Evolutionary conservation across 2,113 vertebrate genomes (phyloP).

Genomic region (Hippocampus zosterae): DNA sequence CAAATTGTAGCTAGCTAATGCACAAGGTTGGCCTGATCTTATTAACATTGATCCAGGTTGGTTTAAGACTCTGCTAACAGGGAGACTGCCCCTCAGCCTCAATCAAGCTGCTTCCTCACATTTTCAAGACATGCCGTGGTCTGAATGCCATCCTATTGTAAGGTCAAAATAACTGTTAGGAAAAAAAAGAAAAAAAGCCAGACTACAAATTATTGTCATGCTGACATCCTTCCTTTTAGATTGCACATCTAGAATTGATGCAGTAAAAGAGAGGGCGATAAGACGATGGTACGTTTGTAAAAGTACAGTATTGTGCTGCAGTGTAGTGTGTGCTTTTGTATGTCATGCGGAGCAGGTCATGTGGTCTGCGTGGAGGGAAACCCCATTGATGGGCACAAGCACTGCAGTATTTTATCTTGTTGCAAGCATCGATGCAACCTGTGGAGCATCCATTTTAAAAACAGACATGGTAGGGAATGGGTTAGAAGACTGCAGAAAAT

Average conservation of each 20-base stretch:
- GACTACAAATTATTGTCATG: neutral
- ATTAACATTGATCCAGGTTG: constrained; percentile 41
- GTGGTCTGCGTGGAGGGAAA: constrained; percentile 50
- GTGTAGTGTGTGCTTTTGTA: constrained; percentile 3
- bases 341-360: constrained; percentile 38
- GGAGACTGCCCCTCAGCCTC: neutral
- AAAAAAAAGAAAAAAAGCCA: neutral
- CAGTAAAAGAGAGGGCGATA: neutral
- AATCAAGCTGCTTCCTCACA: neutral
- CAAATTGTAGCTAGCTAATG: constrained; percentile 23
- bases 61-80: constrained; percentile 7
- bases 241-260: neutral
- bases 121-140: neutral
- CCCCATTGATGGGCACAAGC: constrained; percentile 38
- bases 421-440: constrained; percentile 21
- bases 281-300: neutral
- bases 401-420: constrained; percentile 46
- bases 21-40: constrained; percentile 24
- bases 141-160: neutral
- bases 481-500: neutral
- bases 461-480: neutral
- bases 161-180: neutral
- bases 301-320: neutral
- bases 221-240: neutral
- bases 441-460: constrained; percentile 21